These are phyloP conservation scores for Noctua janthina DNA, from an alignment of 2,888 invertebrate genomes.

Conservation along the genomic window DNA sequence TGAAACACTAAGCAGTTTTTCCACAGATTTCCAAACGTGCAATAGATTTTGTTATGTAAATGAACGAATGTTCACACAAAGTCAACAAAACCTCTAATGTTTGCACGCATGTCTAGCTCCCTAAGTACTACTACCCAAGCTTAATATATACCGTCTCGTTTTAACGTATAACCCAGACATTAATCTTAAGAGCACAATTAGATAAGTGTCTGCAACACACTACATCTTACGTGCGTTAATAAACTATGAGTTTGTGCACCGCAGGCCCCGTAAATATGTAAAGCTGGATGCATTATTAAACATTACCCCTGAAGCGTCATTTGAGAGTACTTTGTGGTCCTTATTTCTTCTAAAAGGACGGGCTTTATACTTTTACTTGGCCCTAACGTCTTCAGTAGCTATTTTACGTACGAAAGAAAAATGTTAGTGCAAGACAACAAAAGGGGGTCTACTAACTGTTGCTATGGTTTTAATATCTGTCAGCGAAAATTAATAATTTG, in stretches of 20 bases:
- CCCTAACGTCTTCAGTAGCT: neutral
- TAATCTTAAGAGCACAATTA: conserved; percentile 62
- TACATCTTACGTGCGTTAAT: conserved; percentile 78
- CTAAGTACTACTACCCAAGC: neutral
- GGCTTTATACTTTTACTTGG: neutral
- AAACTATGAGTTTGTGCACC: conserved; percentile 79
- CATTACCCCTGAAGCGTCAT: conserved; percentile 74
- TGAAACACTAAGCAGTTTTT: neutral
- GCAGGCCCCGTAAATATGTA: conserved; percentile 78
- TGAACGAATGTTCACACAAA: neutral
- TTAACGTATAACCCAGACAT: conserved; percentile 47
- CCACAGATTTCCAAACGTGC: neutral
- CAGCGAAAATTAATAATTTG: neutral
- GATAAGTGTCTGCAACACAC: conserved; percentile 56
- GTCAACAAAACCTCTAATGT: neutral
- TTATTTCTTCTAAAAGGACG: conserved; percentile 21
- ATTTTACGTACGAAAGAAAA: neutral
- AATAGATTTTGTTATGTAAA: neutral
- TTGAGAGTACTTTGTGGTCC: conserved; percentile 53
- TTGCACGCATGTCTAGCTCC: conserved; percentile 24
- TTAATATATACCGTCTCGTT: conserved; percentile 31
- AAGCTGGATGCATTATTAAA: conserved; percentile 85
- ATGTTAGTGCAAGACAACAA: neutral
- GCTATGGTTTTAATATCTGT: neutral
- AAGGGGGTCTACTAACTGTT: neutral